Evolutionary conservation across 2,113 vertebrate species (phyloP).

Genomic region (Tursiops truncatus): DNA sequence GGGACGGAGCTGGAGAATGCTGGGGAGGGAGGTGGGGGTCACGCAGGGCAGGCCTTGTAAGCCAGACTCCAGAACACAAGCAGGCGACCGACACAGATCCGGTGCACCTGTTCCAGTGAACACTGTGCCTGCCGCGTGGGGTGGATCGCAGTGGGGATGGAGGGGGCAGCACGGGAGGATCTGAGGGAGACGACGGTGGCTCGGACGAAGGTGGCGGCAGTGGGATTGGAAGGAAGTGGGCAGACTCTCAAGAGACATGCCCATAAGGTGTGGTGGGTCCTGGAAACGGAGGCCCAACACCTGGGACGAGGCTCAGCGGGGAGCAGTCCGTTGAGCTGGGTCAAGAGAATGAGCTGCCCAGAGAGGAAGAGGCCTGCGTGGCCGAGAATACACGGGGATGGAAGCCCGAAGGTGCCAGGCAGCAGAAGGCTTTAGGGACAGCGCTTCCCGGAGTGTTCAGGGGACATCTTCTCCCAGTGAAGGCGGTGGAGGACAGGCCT

Average conservation of each 20-base stretch:
- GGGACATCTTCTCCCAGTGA: accelerated
- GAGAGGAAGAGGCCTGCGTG: accelerated
- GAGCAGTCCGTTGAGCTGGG: not conserved
- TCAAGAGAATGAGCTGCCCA: not conserved
- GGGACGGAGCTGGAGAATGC: not conserved
- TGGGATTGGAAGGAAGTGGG: not conserved
- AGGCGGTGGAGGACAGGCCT: not conserved
- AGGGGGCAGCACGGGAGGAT: accelerated
- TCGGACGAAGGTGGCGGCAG: not conserved
- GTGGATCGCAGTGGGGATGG: accelerated
- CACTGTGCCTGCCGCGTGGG: not conserved
- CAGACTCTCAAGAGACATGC: accelerated
- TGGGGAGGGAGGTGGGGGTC: accelerated
- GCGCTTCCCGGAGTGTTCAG: not conserved
- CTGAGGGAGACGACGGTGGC: not conserved
- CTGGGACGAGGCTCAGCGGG: not conserved
- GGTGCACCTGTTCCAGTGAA: not conserved
- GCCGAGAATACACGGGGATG: accelerated
- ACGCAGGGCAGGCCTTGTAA: not conserved
- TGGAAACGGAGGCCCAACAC: accelerated
- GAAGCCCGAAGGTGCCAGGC: accelerated
- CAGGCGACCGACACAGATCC: accelerated
- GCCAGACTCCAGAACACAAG: accelerated
- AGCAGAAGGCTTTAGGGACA: not conserved
- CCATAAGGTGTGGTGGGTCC: too few relatives aligned